Percentiles rank a stretch among this genome's conserved stretches.
Evolutionary conservation across 2,888 invertebrate genomes (phyloP).

Genomic region (Andrena dorsata): DNA sequence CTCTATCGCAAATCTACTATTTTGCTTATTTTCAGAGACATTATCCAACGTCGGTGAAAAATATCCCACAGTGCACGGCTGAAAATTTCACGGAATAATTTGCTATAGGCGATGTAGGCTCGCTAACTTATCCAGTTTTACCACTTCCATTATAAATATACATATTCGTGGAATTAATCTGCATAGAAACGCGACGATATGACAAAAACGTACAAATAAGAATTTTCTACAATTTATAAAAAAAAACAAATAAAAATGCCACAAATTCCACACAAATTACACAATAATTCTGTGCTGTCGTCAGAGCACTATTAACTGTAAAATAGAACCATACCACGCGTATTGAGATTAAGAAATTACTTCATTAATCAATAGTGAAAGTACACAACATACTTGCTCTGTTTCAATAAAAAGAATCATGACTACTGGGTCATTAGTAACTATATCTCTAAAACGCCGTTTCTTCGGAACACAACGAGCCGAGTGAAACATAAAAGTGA

Average conservation of each 20-base stretch:
- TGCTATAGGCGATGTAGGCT: background rate
- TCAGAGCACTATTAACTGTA: background rate
- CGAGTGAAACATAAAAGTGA: background rate
- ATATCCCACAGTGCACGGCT: background rate
- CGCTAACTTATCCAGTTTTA: background rate
- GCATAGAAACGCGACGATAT: background rate
- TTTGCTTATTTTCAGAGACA: background rate
- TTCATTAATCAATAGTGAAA: slow-evolving; percentile 9
- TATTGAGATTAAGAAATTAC: slow-evolving; percentile 9
- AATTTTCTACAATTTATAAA: background rate
- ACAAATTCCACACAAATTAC: background rate
- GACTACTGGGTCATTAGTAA: background rate
- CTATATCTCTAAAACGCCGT: background rate
- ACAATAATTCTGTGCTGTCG: background rate
- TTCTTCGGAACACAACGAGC: background rate
- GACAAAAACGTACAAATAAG: background rate
- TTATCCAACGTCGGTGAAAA: background rate
- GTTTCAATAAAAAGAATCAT: background rate
- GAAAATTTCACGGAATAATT: background rate
- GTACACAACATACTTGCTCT: background rate
- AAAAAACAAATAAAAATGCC: background rate
- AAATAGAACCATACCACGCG: background rate
- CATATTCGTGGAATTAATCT: background rate
- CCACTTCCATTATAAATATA: background rate
- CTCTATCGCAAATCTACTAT: background rate